Evolutionary conservation across 2,888 invertebrate species (phyloP).

Genomic region (Eubasilissa splendida): DNA sequence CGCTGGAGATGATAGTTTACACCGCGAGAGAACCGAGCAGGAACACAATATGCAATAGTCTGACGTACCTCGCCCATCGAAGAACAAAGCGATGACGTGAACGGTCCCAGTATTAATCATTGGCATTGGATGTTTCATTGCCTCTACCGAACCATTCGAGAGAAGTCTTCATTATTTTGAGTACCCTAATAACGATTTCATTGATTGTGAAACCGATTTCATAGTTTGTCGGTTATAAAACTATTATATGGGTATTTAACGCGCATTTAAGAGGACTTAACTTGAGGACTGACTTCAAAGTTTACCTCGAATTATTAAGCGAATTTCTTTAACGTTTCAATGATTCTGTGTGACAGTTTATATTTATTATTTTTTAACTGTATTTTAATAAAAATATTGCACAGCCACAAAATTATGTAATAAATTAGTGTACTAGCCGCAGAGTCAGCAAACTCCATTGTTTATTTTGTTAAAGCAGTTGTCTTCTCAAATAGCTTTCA

Average conservation of each 20-base stretch:
- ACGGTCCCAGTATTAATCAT: background rate
- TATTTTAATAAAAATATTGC: too few species aligned
- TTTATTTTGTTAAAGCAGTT: too few species aligned
- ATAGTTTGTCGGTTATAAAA: background rate
- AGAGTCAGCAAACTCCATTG: too few species aligned
- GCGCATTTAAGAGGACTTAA: background rate
- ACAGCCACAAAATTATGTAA: too few species aligned
- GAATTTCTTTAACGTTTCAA: too few species aligned
- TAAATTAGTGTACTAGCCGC: too few species aligned
- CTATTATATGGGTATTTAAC: conserved; percentile 1
- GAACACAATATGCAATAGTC: conserved; percentile 13
- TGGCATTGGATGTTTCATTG: background rate
- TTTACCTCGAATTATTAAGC: too few species aligned
- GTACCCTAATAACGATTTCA: conserved; percentile 21
- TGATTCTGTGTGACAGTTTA: too few species aligned
- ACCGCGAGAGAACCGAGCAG: conserved; percentile 13
- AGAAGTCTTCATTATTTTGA: conserved; percentile 30
- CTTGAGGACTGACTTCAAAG: too few species aligned
- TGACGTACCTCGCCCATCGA: background rate
- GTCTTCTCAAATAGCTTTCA: too few species aligned
- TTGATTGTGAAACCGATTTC: conserved; percentile 9
- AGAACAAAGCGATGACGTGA: conserved; percentile 32
- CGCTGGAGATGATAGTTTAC: conserved; percentile 3
- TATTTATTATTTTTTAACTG: too few species aligned
- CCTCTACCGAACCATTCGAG: background rate